A percentile compares a stretch with the other conserved stretches of the same genome.
Evolutionary conservation across 2,888 invertebrate genomes (phyloP).

Genomic region (Atherix ibis): DNA sequence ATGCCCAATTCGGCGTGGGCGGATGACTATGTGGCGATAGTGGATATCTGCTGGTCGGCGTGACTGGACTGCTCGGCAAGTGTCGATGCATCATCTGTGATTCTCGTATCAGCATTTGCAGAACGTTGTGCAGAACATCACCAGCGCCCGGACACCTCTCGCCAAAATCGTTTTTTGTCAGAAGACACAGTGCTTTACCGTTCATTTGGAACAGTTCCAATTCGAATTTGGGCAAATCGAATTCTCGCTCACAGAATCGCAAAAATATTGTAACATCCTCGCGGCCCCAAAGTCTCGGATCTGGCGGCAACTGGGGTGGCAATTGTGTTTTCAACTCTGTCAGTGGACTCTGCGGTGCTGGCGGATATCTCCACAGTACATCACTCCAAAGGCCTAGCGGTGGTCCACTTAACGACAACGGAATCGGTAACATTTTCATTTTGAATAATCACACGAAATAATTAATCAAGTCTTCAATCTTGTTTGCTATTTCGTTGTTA

Average conservation of each 20-base stretch:
- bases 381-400: slow-evolving; percentile 70
- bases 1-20: slow-evolving; percentile 61
- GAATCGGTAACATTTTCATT: slow-evolving; percentile 53
- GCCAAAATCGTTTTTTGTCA: slow-evolving; percentile 78
- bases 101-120: slow-evolving; percentile 73
- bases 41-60: slow-evolving; percentile 67
- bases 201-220: slow-evolving; percentile 94
- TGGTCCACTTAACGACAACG: slow-evolving; percentile 56
- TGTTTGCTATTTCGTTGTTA: too few relatives aligned
- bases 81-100: slow-evolving; percentile 62
- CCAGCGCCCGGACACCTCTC: slow-evolving; percentile 87
- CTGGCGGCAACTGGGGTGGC: slow-evolving; percentile 66
- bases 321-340: slow-evolving; percentile 77
- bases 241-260: slow-evolving; percentile 83
- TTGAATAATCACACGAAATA: slow-evolving; percentile 16
- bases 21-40: slow-evolving; percentile 69
- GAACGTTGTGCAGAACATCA: slow-evolving; percentile 83
- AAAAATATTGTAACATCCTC: slow-evolving; percentile 79
- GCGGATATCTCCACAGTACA: slow-evolving; percentile 74
- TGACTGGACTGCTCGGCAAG: slow-evolving; percentile 65
- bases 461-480: too few relatives aligned
- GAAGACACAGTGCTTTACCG: slow-evolving; percentile 83
- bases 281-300: slow-evolving; percentile 79
- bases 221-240: slow-evolving; percentile 79
- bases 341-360: slow-evolving; percentile 59